These are phyloP conservation scores for Chrysolina americana DNA, from an alignment of 2,888 invertebrate genomes.

Conservation along the genomic window DNA sequence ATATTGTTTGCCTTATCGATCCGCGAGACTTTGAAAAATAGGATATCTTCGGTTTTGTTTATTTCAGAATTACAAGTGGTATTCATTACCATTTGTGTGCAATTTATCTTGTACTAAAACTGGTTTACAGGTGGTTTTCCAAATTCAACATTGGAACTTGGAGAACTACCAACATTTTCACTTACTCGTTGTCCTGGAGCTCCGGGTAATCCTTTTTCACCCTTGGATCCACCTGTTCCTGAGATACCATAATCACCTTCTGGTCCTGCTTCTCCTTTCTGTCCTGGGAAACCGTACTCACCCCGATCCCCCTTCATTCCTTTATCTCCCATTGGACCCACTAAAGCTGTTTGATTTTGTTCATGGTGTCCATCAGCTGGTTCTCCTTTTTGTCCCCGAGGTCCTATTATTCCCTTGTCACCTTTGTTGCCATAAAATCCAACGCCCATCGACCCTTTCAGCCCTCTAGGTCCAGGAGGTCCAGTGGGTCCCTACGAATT, in stretches of 20 bases:
- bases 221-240: constrained; percentile 79
- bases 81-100: too few relatives aligned
- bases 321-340: constrained; percentile 71
- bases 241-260: constrained; percentile 80
- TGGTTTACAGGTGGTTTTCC: too few relatives aligned
- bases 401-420: constrained; percentile 73
- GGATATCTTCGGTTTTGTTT: too few relatives aligned
- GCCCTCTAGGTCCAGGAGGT: constrained; percentile 79
- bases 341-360: constrained; percentile 60
- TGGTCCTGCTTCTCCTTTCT: constrained; percentile 80
- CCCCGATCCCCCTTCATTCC: constrained; percentile 78
- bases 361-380: constrained; percentile 64
- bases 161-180: background rate
- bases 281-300: constrained; percentile 75
- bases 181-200: constrained; percentile 86
- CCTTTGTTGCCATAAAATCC: constrained; percentile 74
- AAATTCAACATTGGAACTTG: too few relatives aligned
- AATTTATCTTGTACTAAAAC: too few relatives aligned
- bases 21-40: too few relatives aligned
- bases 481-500: constrained; percentile 78
- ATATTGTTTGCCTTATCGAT: too few relatives aligned
- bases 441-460: constrained; percentile 76
- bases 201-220: constrained; percentile 91
- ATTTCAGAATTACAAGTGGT: too few relatives aligned
- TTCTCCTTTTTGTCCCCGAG: constrained; percentile 73